Evolutionary conservation across 2,113 vertebrate species (phyloP), one percentile per base, ranked within the genome.

Genomic region (Channa argus): DNA sequence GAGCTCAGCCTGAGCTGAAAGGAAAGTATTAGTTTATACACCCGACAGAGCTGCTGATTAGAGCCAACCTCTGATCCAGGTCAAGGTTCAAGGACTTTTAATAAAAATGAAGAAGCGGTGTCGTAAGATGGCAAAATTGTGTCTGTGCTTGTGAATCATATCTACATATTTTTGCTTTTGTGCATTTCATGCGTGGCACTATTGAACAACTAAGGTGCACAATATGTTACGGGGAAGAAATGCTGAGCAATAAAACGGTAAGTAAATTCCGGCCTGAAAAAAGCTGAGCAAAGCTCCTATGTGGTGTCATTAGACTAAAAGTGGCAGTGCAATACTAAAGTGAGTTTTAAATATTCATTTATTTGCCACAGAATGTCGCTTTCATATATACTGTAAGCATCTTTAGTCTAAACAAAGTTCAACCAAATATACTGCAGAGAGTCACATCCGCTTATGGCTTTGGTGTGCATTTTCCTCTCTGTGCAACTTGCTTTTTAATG

Each of bases 41-140:
- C 41, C 50, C 55, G 45, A 12, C 53, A 73, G 54, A 39, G 74
- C 65, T 33, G 68, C 77, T 77, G 58, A 85, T 68, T 41, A 41
- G 24, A 37, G 0, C 24, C 24, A 24, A 24, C 24, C 4, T 39
- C 38, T 34, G 8, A 12, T 1, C 33, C 24, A 45, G 53, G 70
- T 64, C 63, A 63, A 47, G 11, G 45, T 39, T 64, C 4, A 4
- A 41, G 61, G 60, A 38, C 24, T 3, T n/a, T 5, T 14, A 15
- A 24, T 43, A 8, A 24, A n/a, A 8, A 33, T n/a, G 70, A 41
- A 8, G 33, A n/a, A 45, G 24, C 9, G 4, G 5, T 9, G 5
- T 43, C n/a, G 8, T 3, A 14, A 9, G 7, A 3, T 9, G 38
- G 37, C 34, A 4, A 43, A n/a, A 46, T 53, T 34, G 12, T 5